Evolutionary conservation across 2,888 invertebrate genomes (phyloP).

Genomic region (Chloroclysta siterata): DNA sequence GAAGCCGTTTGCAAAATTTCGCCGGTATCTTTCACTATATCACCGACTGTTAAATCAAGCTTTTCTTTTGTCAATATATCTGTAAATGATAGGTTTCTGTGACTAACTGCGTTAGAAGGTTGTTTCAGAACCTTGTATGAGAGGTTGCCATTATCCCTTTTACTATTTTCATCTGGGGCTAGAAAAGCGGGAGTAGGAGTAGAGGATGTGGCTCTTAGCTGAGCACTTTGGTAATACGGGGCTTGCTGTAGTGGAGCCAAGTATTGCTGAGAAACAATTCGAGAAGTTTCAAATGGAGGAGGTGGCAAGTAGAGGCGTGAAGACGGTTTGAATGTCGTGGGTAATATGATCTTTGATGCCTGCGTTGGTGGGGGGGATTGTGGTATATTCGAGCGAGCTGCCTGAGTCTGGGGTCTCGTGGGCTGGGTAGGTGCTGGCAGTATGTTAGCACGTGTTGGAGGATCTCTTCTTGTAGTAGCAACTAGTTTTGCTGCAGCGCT

Average conservation of each 20-base stretch:
- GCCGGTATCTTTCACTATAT: constrained; percentile 73
- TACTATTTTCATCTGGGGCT: constrained; percentile 11
- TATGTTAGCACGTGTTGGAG: constrained; percentile 48
- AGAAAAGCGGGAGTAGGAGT: constrained; percentile 22
- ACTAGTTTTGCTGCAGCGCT: constrained; percentile 54
- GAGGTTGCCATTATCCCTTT: constrained; percentile 18
- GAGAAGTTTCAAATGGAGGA: constrained; percentile 52
- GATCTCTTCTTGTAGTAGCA: constrained; percentile 48
- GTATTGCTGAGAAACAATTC: constrained; percentile 60
- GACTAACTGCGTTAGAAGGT: constrained; percentile 52
- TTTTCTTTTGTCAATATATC: constrained; percentile 76
- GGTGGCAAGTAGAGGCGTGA: constrained; percentile 65
- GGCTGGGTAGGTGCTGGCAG: constrained; percentile 50
- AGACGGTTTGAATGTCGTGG: constrained; percentile 67
- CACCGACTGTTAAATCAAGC: constrained; percentile 69
- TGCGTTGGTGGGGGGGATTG: constrained; percentile 55
- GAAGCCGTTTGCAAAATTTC: constrained; percentile 63
- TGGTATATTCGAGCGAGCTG: constrained; percentile 52
- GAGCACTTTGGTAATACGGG: constrained; percentile 50
- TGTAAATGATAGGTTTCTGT: constrained; percentile 69
- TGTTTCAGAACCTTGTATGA: constrained; percentile 40
- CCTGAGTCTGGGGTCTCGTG: constrained; percentile 46
- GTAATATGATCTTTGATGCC: constrained; percentile 61
- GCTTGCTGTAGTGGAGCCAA: constrained; percentile 57
- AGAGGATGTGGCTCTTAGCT: constrained; percentile 33